Percentiles rank a stretch among this genome's conserved stretches.
These are phyloP conservation scores for Drosophila orosa DNA, from an alignment of 1,140 invertebrate species.

Conservation along the genomic window DNA sequence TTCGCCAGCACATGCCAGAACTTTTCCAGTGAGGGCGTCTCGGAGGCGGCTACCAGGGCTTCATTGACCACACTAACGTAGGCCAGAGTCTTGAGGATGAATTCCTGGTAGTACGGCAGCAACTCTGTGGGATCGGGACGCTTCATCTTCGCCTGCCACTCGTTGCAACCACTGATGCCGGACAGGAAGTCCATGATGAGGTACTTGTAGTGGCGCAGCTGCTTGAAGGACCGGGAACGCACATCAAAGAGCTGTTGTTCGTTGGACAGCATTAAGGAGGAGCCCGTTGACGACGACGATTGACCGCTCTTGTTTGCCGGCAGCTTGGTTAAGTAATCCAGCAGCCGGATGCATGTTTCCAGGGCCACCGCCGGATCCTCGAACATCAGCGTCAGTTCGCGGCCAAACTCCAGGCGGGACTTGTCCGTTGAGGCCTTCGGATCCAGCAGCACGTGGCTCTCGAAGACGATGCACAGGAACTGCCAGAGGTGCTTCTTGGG, in stretches of 20 bases:
- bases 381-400: slow-evolving; percentile 57
- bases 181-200: slow-evolving; percentile 89
- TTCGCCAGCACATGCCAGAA: slow-evolving; percentile 93
- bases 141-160: slow-evolving; percentile 87
- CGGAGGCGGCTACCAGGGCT: slow-evolving; percentile 80
- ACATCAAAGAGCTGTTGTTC: slow-evolving; percentile 89
- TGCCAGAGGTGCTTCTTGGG: slow-evolving; percentile 90
- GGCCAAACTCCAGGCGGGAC: slow-evolving; percentile 55
- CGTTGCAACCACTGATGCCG: slow-evolving; percentile 87
- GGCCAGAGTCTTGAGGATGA: slow-evolving; percentile 88
- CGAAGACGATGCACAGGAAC: slow-evolving; percentile 89
- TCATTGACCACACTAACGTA: slow-evolving; percentile 88
- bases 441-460: slow-evolving; percentile 86
- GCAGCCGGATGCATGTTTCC: slow-evolving; percentile 87
- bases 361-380: slow-evolving; percentile 86
- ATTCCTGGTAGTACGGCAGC: slow-evolving; percentile 86
- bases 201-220: slow-evolving; percentile 93
- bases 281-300: slow-evolving; percentile 3
- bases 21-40: slow-evolving; percentile 85
- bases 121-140: slow-evolving; percentile 69
- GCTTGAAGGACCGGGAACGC: slow-evolving; percentile 87
- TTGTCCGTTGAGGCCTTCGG: slow-evolving; percentile 66
- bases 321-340: slow-evolving; percentile 85
- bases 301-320: slow-evolving; percentile 68
- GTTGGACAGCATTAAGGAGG: neutral